phyloP scores from a whole-genome alignment of 1,140 invertebrate species.

The Branchinecta lindahli region DNA sequence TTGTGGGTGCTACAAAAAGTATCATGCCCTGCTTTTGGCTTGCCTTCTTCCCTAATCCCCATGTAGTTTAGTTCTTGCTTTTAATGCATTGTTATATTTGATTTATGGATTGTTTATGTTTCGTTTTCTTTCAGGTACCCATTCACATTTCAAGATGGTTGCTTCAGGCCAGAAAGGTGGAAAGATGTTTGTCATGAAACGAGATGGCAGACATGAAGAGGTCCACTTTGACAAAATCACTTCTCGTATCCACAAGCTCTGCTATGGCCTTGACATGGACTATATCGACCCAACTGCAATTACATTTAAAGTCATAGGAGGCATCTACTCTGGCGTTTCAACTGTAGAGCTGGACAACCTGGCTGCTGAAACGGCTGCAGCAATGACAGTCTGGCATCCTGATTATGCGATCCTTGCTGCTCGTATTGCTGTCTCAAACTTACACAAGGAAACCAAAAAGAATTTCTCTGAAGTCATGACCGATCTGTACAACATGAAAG shows the following conservation, averaged over 20 bases:
- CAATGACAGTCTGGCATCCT: slow-evolving; percentile 88
- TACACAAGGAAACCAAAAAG: slow-evolving; percentile 93
- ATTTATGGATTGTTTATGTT: too few species aligned
- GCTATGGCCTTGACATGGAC: slow-evolving; percentile 88
- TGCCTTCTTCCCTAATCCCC: too few species aligned
- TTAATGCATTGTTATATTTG: too few species aligned
- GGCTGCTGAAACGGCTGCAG: slow-evolving; percentile 89
- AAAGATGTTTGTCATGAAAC: slow-evolving; percentile 34
- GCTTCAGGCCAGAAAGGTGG: slow-evolving; percentile 14
- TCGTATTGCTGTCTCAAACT: slow-evolving; percentile 86
- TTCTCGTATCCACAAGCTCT: slow-evolving; percentile 81
- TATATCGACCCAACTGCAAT: slow-evolving; percentile 85
- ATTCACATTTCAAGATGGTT: slow-evolving; percentile 4
- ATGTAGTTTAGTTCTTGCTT: too few species aligned
- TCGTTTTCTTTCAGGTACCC: background rate
- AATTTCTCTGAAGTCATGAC: slow-evolving; percentile 80
- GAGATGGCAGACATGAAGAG: slow-evolving; percentile 73
- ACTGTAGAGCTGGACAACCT: slow-evolving; percentile 94
- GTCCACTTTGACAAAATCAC: slow-evolving; percentile 98
- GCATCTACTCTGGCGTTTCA: slow-evolving; percentile 86
- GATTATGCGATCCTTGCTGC: slow-evolving; percentile 94
- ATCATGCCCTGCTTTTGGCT: too few species aligned
- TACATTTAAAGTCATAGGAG: slow-evolving; percentile 75
- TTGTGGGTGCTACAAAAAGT: too few species aligned
- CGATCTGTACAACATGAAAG: slow-evolving; percentile 61